Conservation (phyloP, 2,888 invertebrate species). For the Atethmia centrago region DNA sequence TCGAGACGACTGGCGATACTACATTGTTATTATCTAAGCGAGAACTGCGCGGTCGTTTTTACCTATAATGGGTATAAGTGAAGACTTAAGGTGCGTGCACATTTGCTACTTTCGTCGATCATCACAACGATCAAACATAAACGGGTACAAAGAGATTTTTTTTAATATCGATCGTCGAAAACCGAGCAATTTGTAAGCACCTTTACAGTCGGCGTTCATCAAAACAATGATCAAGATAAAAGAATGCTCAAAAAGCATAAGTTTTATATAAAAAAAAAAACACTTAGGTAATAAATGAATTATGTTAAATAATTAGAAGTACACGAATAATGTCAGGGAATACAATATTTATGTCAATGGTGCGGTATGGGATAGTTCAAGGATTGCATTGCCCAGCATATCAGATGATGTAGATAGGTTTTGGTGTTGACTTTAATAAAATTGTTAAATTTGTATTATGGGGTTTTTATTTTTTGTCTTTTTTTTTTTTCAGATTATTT, state of each 20-base stretch:
- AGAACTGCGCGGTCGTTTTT: not conserved
- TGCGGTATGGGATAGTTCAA: slow-evolving; percentile 61
- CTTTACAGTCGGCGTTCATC: slow-evolving; percentile 44
- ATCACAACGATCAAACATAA: slow-evolving; percentile 32
- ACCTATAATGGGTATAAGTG: slow-evolving; percentile 2
- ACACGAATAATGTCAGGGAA: slow-evolving; percentile 63
- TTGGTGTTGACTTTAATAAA: slow-evolving; percentile 88
- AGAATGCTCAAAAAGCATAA: slow-evolving; percentile 76
- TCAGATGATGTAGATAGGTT: slow-evolving; percentile 86
- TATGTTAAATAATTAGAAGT: slow-evolving; percentile 69
- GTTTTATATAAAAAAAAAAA: slow-evolving; percentile 67
- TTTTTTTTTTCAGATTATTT: too few species aligned
- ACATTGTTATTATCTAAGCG: not conserved
- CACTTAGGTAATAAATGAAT: slow-evolving; percentile 70
- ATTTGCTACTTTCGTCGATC: slow-evolving; percentile 9
- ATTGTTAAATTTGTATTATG: slow-evolving; percentile 88
- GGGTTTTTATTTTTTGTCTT: slow-evolving; percentile 68
- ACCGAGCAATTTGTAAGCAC: slow-evolving; percentile 11
- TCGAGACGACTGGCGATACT: not conserved
- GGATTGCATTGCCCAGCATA: slow-evolving; percentile 84
- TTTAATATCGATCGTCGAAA: slow-evolving; percentile 15
- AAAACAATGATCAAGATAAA: slow-evolving; percentile 63
- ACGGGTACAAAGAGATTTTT: slow-evolving; percentile 29
- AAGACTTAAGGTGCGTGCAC: not conserved
- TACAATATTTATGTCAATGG: slow-evolving; percentile 64